Evolutionary conservation across 2,797 vertebrate species (phyloP).

Genomic region (Clarias fuscus): DNA sequence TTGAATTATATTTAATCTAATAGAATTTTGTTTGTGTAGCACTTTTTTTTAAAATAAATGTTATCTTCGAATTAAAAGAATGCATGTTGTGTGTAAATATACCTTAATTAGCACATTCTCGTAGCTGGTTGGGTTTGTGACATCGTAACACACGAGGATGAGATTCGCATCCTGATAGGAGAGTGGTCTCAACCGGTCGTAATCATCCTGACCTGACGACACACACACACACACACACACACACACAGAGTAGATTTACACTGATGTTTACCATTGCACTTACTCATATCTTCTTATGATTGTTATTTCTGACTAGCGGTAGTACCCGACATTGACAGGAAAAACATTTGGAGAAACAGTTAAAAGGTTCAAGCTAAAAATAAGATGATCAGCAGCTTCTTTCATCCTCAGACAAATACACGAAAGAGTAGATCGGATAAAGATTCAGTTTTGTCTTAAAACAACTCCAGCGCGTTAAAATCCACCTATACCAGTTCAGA

Average conservation of each 20-base stretch:
- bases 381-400: no score
- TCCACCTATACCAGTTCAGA: no score
- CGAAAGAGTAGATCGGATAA: no score
- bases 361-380: no score
- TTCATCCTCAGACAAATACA: no score
- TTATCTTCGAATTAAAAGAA: neutral
- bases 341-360: no score
- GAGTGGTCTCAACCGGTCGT: conserved; percentile 90
- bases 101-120: conserved; percentile 93
- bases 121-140: conserved; percentile 93
- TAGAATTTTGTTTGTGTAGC: neutral
- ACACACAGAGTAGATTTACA: neutral
- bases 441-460: no score
- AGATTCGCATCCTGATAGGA: conserved; percentile 92
- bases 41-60: neutral
- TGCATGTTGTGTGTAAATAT: neutral
- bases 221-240: conserved; percentile 5
- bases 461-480: no score
- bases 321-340: no score
- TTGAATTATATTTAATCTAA: neutral
- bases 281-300: neutral
- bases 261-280: neutral
- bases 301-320: no score
- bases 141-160: conserved; percentile 91
- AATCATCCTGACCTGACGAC: conserved; percentile 91